Conservation (phyloP, 2,888 invertebrate genomes). For the Troides oblongomaculatus region DNA sequence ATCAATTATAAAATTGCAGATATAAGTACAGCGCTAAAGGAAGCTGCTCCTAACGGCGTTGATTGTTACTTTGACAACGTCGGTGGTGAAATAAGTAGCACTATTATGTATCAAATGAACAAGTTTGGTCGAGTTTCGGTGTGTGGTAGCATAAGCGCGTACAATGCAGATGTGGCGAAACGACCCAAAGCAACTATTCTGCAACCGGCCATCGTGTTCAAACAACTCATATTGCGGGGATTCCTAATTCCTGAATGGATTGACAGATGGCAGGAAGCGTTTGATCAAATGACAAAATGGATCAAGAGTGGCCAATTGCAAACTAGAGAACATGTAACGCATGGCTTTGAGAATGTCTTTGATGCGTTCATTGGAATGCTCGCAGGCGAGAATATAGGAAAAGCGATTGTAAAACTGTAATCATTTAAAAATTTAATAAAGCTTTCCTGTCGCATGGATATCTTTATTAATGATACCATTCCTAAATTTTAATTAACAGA, state of each 20-base stretch:
- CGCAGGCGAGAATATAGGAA: conserved; percentile 81
- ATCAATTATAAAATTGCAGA: conserved; percentile 83
- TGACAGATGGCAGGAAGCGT: conserved; percentile 74
- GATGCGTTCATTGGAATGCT: conserved; percentile 81
- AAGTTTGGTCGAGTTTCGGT: conserved; percentile 74
- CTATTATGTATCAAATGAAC: conserved; percentile 79
- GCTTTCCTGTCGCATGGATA: too few relatives aligned
- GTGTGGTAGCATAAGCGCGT: conserved; percentile 81
- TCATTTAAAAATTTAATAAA: too few relatives aligned
- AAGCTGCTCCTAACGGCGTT: conserved; percentile 82
- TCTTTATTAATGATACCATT: too few relatives aligned
- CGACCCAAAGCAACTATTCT: conserved; percentile 24
- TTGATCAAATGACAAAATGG: conserved; percentile 75
- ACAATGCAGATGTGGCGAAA: conserved; percentile 40
- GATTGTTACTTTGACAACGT: conserved; percentile 87
- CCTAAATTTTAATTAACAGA: too few relatives aligned
- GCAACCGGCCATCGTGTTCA: conserved; percentile 59
- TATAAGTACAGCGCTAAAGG: conserved; percentile 62
- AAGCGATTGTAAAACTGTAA: conserved; percentile 50
- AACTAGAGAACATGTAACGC: conserved; percentile 81
- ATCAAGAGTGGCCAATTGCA: conserved; percentile 81
- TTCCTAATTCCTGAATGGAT: conserved; percentile 69
- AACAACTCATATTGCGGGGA: conserved; percentile 80
- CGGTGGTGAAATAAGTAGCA: conserved; percentile 80
- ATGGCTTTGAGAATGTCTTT: conserved; percentile 84